Evolutionary conservation across 2,113 vertebrate species (phyloP).

Genomic region (Lonchura striata): DNA sequence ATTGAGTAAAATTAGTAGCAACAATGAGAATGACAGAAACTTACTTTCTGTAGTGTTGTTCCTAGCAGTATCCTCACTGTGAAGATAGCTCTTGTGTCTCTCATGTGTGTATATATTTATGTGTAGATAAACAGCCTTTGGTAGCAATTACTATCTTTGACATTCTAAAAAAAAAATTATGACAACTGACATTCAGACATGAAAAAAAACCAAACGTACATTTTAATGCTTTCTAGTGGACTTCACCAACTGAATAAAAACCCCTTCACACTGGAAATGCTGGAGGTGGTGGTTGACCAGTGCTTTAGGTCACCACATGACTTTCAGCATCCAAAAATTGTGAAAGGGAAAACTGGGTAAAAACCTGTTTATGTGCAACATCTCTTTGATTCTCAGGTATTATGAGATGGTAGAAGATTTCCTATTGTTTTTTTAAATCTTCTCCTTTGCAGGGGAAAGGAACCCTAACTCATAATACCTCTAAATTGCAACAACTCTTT

Average conservation of each 20-base stretch:
- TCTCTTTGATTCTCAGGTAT: background rate
- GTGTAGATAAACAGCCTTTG: background rate
- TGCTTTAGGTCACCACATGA: background rate
- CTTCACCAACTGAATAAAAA: background rate
- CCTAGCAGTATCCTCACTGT: background rate
- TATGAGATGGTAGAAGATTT: background rate
- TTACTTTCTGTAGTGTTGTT: too few species aligned
- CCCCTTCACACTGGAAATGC: background rate
- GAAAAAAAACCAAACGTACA: background rate
- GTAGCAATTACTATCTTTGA: background rate
- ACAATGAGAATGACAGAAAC: too few species aligned
- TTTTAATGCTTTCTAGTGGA: background rate
- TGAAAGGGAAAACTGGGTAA: background rate
- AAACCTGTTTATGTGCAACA: background rate
- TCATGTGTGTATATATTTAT: background rate
- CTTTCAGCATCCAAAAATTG: background rate
- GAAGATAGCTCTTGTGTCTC: background rate
- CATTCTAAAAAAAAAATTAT: background rate
- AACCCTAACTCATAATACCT: background rate
- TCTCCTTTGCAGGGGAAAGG: background rate
- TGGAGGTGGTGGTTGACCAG: background rate
- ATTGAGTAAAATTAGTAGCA: background rate
- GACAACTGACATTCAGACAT: too few species aligned
- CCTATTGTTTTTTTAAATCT: background rate
- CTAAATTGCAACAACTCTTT: background rate